phyloP scores from a whole-genome alignment of 2,888 invertebrate species.

The Cylindroiulus punctatus region DNA sequence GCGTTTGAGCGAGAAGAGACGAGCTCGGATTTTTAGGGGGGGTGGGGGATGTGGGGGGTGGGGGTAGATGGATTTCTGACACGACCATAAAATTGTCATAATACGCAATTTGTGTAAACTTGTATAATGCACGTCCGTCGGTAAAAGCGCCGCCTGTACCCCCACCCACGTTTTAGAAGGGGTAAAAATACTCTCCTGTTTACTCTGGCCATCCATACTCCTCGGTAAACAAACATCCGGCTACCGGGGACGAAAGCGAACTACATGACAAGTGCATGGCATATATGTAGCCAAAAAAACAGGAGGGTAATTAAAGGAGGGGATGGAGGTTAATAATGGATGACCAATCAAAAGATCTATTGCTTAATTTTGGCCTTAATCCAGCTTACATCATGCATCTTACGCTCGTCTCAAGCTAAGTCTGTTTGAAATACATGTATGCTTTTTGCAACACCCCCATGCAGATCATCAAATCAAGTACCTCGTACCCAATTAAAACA shows the following conservation, averaged over 20 bases:
- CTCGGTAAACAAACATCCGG: constrained; percentile 47
- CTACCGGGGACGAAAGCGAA: constrained; percentile 12
- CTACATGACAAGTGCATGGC: constrained; percentile 35
- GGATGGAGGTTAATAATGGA: neutral
- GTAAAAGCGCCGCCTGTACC: neutral
- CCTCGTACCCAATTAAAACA: too few species aligned
- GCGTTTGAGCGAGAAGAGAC: neutral
- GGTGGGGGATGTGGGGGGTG: neutral
- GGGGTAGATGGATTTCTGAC: neutral
- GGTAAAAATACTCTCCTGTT: constrained; percentile 4
- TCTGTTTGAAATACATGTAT: too few species aligned
- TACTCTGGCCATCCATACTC: constrained; percentile 1
- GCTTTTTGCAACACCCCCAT: too few species aligned
- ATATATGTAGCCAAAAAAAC: constrained; percentile 40
- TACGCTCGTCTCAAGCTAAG: too few species aligned
- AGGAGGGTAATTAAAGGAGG: constrained; percentile 22
- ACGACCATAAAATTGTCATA: constrained; percentile 39
- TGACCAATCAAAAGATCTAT: constrained; percentile 27
- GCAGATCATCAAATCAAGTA: too few species aligned
- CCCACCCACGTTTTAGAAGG: constrained; percentile 6
- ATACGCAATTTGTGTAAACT: constrained; percentile 42
- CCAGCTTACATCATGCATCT: too few species aligned
- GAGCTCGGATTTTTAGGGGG: neutral
- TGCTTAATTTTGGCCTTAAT: too few species aligned
- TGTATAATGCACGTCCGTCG: constrained; percentile 34